Conservation (phyloP, 2,888 invertebrate species). For the Caenorhabditis wallacei region DNA sequence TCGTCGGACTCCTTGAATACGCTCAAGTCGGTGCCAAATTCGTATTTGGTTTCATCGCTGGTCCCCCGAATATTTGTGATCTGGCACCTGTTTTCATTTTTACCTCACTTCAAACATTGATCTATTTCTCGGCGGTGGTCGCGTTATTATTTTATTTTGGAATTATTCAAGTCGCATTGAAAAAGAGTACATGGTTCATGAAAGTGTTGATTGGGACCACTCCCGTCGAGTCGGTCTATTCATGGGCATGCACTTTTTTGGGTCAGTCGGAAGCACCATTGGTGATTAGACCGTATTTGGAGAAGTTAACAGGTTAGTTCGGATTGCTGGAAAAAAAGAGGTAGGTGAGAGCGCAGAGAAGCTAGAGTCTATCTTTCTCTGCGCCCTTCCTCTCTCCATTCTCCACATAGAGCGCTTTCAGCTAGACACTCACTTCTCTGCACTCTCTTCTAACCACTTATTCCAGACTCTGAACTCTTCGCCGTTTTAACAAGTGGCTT, state of each 20-base stretch:
- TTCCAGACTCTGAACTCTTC: slow-evolving; percentile 90
- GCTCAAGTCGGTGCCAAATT: slow-evolving; percentile 88
- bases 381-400: too few relatives aligned
- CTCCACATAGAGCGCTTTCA: background rate
- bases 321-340: background rate
- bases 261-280: slow-evolving; percentile 91
- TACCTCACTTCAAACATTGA: slow-evolving; percentile 85
- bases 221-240: slow-evolving; percentile 94
- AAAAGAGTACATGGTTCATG: slow-evolving; percentile 75
- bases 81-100: slow-evolving; percentile 89
- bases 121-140: slow-evolving; percentile 81
- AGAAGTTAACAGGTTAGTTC: slow-evolving; percentile 87
- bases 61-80: slow-evolving; percentile 80
- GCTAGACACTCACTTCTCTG: too few relatives aligned
- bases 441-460: background rate
- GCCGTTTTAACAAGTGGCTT: slow-evolving; percentile 96
- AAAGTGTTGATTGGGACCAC: slow-evolving; percentile 89
- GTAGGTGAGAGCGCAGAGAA: too few relatives aligned
- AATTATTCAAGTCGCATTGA: slow-evolving; percentile 76
- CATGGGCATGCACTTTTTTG: slow-evolving; percentile 94
- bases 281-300: slow-evolving; percentile 91
- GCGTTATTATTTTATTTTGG: slow-evolving; percentile 81
- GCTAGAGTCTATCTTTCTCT: background rate
- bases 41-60: slow-evolving; percentile 87
- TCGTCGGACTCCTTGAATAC: slow-evolving; percentile 89